Evolutionary conservation across 92 coral and sea anemone species (phyloP).

Genomic region (Galaxea fascicularis): DNA sequence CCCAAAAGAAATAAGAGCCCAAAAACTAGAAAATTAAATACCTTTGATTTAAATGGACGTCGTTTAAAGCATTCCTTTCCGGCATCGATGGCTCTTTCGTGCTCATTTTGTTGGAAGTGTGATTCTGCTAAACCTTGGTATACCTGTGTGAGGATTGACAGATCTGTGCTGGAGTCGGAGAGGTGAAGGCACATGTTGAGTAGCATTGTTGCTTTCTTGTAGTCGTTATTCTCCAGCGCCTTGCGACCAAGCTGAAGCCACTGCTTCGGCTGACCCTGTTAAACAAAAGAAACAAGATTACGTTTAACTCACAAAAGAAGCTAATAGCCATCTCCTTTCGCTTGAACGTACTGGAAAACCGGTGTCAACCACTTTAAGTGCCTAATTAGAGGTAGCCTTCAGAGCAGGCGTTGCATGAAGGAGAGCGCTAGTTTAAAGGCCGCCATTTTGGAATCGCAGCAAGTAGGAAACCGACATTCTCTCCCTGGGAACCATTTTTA

Average conservation of each 20-base stretch:
- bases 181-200: conserved; percentile 68
- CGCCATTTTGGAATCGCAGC: too few species aligned
- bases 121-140: conserved; percentile 50
- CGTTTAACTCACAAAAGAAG: too few species aligned
- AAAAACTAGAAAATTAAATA: neutral
- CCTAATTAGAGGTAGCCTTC: too few species aligned
- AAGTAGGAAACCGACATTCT: too few species aligned
- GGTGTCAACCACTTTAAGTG: too few species aligned
- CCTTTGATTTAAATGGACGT: conserved; percentile 77
- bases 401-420: too few species aligned
- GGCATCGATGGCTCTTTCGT: conserved; percentile 33
- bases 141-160: conserved; percentile 28
- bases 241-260: conserved; percentile 63
- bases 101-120: conserved; percentile 33
- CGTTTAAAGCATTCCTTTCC: conserved; percentile 68
- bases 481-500: too few species aligned
- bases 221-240: conserved; percentile 34
- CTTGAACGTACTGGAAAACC: too few species aligned
- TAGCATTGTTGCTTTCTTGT: conserved; percentile 49
- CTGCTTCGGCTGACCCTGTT: conserved; percentile 53
- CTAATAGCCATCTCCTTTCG: too few species aligned
- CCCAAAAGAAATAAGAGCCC: neutral
- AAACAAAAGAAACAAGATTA: neutral
- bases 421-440: too few species aligned
- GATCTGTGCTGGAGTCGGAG: conserved; percentile 54